phyloP scores from a whole-genome alignment of 2,888 invertebrate species.

The Monopis laevigella region DNA sequence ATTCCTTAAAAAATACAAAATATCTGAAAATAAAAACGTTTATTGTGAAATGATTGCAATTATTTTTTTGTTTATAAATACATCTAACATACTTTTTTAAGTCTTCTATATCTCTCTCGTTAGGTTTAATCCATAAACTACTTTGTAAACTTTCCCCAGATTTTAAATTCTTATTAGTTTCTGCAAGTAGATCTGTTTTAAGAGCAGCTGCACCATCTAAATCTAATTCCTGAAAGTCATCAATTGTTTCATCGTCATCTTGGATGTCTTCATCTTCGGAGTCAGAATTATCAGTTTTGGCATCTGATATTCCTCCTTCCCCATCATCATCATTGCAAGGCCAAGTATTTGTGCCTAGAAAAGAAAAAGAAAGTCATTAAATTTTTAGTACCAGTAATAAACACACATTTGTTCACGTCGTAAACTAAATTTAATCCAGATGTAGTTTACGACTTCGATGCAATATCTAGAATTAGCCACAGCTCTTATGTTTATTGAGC shows the following conservation, averaged over 20 bases:
- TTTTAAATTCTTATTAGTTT: conserved; percentile 32
- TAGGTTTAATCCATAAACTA: conserved; percentile 50
- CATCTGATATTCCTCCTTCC: conserved; percentile 51
- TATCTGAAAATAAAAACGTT: conserved; percentile 57
- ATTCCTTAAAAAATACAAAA: conserved; percentile 63
- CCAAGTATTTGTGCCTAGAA: conserved; percentile 53
- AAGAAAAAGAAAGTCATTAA: conserved; percentile 1
- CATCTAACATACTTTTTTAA: conserved; percentile 36
- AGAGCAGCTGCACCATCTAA: conserved; percentile 42
- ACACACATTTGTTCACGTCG: too few relatives aligned
- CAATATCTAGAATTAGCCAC: too few relatives aligned
- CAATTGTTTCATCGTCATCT: conserved; percentile 24
- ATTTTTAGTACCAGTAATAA: neutral
- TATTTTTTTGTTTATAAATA: conserved; percentile 9
- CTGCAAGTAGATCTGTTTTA: conserved; percentile 25
- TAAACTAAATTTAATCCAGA: too few relatives aligned
- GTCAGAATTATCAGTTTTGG: conserved; percentile 51
- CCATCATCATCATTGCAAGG: conserved; percentile 58
- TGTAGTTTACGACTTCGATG: too few relatives aligned
- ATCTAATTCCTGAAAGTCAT: conserved; percentile 25
- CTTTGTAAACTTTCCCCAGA: conserved; percentile 47
- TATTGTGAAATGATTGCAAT: conserved; percentile 5
- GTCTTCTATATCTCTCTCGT: conserved; percentile 64
- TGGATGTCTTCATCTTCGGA: conserved; percentile 45
- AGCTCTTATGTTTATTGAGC: too few relatives aligned